These are phyloP conservation scores for Semicossyphus pulcher DNA, from an alignment of 2,113 vertebrate genomes.

Conservation along the genomic window DNA sequence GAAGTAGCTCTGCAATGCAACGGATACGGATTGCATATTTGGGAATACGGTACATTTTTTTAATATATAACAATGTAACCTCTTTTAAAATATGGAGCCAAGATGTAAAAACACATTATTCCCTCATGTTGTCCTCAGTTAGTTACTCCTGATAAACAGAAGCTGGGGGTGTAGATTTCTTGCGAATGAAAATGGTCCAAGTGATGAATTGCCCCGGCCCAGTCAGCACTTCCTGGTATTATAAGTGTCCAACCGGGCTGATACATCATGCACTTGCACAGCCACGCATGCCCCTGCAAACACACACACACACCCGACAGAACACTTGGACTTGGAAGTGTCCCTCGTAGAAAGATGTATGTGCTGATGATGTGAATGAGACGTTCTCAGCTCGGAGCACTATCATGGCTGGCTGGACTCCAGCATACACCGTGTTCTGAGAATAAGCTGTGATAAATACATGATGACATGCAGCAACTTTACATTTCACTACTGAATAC, in stretches of 20 bases:
- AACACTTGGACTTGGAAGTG: conserved; percentile 23
- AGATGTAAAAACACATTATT: conserved; percentile 10
- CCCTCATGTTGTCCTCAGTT: not conserved
- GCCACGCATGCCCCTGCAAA: not conserved
- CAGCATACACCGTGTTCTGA: conserved; percentile 27
- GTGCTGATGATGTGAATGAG: conserved; percentile 30
- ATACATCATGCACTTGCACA: conserved; percentile 49
- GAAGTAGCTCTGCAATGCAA: too few relatives aligned
- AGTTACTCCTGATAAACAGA: conserved; percentile 14
- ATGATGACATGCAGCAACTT: conserved; percentile 20
- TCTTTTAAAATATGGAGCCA: not conserved
- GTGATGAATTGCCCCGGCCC: conserved; percentile 57
- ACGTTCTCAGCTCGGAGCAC: conserved; percentile 41
- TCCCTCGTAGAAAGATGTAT: conserved; percentile 31
- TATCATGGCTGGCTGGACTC: conserved; percentile 32
- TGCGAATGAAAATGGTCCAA: conserved; percentile 32
- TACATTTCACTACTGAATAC: conserved; percentile 9
- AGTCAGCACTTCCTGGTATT: conserved; percentile 57
- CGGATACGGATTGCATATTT: not conserved
- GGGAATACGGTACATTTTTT: too few relatives aligned
- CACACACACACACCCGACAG: conserved; percentile 21
- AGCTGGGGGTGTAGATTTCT: conserved; percentile 19
- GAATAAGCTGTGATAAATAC: conserved; percentile 18
- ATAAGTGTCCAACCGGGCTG: conserved; percentile 31
- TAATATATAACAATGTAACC: not conserved